Evolutionary conservation across 1,140 invertebrate genomes (phyloP).

Genomic region (Sarcophaga bullata): DNA sequence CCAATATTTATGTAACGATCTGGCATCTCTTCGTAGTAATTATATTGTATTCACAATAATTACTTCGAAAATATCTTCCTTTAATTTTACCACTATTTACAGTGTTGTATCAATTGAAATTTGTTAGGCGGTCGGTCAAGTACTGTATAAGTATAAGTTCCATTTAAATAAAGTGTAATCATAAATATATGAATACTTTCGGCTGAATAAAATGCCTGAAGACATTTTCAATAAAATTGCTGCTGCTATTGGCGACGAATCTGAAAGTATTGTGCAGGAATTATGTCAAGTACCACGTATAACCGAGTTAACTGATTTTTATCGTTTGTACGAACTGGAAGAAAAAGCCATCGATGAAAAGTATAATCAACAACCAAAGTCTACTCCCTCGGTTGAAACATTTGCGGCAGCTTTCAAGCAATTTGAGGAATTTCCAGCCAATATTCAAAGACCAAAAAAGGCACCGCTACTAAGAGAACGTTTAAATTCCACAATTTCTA

Average conservation of each 20-base stretch:
- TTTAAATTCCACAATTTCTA: slow-evolving; percentile 45
- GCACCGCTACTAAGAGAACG: slow-evolving; percentile 48
- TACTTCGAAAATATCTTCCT: neutral
- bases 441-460: slow-evolving; percentile 53
- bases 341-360: slow-evolving; percentile 46
- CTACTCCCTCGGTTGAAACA: slow-evolving; percentile 47
- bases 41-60: neutral
- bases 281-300: slow-evolving; percentile 51
- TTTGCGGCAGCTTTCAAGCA: slow-evolving; percentile 54
- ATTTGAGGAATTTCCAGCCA: slow-evolving; percentile 56
- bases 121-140: neutral
- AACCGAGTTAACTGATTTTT: slow-evolving; percentile 49
- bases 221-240: slow-evolving; percentile 50
- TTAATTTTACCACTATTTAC: neutral
- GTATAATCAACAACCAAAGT: slow-evolving; percentile 43
- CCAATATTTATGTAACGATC: neutral
- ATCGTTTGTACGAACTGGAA: slow-evolving; percentile 47
- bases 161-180: neutral
- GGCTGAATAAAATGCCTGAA: slow-evolving; percentile 4
- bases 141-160: neutral
- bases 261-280: slow-evolving; percentile 49
- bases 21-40: neutral
- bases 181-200: neutral
- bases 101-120: neutral
- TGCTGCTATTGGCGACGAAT: slow-evolving; percentile 42